These are phyloP conservation scores for Tachina grossa DNA, from an alignment of 2,888 invertebrate species.

Conservation along the genomic window DNA sequence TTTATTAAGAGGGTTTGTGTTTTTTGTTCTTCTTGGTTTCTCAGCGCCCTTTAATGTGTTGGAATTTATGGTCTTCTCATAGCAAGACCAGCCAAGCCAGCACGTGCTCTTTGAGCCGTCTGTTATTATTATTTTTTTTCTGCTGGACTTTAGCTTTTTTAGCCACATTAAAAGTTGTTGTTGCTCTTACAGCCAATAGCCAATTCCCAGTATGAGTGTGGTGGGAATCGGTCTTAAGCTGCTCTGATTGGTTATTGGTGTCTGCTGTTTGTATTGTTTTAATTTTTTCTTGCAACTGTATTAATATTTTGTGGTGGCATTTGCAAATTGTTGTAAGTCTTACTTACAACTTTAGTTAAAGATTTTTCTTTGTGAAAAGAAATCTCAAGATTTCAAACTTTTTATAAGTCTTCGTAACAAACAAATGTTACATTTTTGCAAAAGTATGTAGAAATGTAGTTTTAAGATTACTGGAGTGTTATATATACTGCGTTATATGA, in stretches of 20 bases:
- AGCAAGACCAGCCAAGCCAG: constrained; percentile 73
- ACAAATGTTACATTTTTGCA: constrained; percentile 34
- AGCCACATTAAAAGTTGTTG: constrained; percentile 19
- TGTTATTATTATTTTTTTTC: constrained; percentile 34
- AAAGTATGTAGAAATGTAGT: constrained; percentile 36
- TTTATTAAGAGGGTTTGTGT: constrained; percentile 47
- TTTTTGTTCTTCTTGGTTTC: constrained; percentile 18
- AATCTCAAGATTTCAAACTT: constrained; percentile 52
- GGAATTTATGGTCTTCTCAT: constrained; percentile 64
- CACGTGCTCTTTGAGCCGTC: constrained; percentile 78
- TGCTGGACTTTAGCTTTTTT: constrained; percentile 31
- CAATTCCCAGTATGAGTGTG: constrained; percentile 74
- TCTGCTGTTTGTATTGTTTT: background rate
- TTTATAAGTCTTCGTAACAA: constrained; percentile 53
- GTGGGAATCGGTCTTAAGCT: constrained; percentile 74
- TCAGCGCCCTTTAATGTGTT: constrained; percentile 59
- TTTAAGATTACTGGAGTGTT: constrained; percentile 34
- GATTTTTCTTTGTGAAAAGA: background rate
- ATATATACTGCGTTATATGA: constrained; percentile 4
- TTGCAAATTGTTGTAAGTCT: constrained; percentile 29
- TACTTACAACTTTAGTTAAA: constrained; percentile 1
- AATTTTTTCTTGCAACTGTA: constrained; percentile 28
- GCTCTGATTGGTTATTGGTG: constrained; percentile 72
- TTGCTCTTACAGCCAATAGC: constrained; percentile 77
- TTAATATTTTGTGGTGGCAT: background rate